phyloP scores from a whole-genome alignment of 1,140 invertebrate species.

The Sycophila sp. region DNA sequence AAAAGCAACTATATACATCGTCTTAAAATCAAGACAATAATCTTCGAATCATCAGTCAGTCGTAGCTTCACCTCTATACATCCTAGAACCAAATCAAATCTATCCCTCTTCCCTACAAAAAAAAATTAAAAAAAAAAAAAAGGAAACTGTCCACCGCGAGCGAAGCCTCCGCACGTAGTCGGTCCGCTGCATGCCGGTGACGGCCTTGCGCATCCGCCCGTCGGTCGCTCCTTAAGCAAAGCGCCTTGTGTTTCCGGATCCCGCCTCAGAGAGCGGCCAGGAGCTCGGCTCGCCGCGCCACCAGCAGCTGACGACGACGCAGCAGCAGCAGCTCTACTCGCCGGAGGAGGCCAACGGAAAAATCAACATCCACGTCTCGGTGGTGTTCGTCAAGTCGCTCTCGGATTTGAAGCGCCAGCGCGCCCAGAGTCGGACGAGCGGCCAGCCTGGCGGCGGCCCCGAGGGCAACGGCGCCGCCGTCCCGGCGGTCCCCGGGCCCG shows the following conservation, averaged over 20 bases:
- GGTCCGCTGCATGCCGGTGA: not conserved
- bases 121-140: not conserved
- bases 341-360: conserved; percentile 85
- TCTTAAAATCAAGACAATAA: too few species aligned
- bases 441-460: conserved; percentile 49
- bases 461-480: conserved; percentile 39
- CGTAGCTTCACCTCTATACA: too few species aligned
- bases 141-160: not conserved
- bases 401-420: conserved; percentile 91
- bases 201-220: not conserved
- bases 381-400: conserved; percentile 78
- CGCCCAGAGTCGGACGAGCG: conserved; percentile 76
- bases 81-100: too few species aligned
- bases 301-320: conserved; percentile 50
- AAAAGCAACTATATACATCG: too few species aligned
- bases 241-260: conserved; percentile 45
- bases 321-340: not conserved
- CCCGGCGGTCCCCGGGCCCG: not conserved
- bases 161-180: too few species aligned
- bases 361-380: conserved; percentile 87
- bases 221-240: conserved; percentile 25
- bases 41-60: too few species aligned
- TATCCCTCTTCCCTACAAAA: too few species aligned
- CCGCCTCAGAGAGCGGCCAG: conserved; percentile 47
- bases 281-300: conserved; percentile 45